A percentile compares a stretch with the other conserved stretches of the same genome.
Evolutionary conservation across 2,888 invertebrate genomes (phyloP).

Genomic region (Platerodrilus igneus): DNA sequence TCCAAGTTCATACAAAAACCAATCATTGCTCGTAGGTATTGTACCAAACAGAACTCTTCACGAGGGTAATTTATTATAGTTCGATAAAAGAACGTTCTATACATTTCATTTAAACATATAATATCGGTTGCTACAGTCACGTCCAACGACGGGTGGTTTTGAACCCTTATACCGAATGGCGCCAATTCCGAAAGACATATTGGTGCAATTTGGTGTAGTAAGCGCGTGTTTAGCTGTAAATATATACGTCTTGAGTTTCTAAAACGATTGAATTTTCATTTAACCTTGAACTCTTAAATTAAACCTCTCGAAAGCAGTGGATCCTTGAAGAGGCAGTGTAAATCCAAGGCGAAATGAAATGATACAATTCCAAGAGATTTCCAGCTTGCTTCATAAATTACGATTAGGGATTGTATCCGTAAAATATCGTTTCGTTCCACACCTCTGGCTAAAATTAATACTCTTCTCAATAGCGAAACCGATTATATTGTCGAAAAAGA

Average conservation of each 20-base stretch:
- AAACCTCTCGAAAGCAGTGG: background rate
- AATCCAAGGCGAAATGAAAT: constrained; percentile 6
- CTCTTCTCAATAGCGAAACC: constrained; percentile 25
- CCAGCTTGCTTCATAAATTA: constrained; percentile 28
- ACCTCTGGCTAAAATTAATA: constrained; percentile 26
- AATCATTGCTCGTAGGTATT: too few species aligned
- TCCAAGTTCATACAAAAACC: too few species aligned
- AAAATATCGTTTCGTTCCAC: constrained; percentile 26
- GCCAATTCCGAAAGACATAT: constrained; percentile 20
- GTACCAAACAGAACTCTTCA: too few species aligned
- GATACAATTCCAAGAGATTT: too few species aligned
- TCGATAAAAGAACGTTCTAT: too few species aligned
- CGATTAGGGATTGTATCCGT: constrained; percentile 22
- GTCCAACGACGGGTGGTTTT: too few species aligned
- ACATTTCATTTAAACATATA: too few species aligned
- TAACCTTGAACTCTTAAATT: constrained; percentile 3
- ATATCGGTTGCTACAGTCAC: too few species aligned
- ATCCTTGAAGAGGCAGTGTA: constrained; percentile 6
- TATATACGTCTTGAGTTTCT: constrained; percentile 15
- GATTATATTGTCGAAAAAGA: constrained; percentile 32
- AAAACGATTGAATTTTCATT: constrained; percentile 10
- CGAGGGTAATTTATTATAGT: too few species aligned
- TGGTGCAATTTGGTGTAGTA: constrained; percentile 20
- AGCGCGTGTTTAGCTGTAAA: constrained; percentile 20
- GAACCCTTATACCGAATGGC: constrained; percentile 17